Evolutionary conservation across 2,888 invertebrate genomes (phyloP).

Genomic region (Mamestra brassicae): DNA sequence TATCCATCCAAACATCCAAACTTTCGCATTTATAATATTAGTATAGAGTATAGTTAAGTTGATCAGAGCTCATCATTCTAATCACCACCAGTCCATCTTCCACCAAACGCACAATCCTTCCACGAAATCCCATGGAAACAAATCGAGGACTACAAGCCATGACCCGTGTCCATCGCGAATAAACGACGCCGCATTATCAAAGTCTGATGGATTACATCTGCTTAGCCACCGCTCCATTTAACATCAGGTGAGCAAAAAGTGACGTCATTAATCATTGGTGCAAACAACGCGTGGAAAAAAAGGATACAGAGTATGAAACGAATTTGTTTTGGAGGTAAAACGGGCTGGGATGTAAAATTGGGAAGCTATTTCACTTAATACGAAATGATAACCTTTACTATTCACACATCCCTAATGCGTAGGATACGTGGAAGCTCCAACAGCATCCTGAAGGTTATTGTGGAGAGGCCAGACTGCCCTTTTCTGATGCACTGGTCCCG

Average conservation of each 20-base stretch:
- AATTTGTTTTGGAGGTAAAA: slow-evolving; percentile 29
- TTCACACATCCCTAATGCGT: too few relatives aligned
- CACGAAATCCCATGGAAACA: slow-evolving; percentile 15
- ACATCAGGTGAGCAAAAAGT: slow-evolving; percentile 56
- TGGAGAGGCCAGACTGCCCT: too few relatives aligned
- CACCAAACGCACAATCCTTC: neutral
- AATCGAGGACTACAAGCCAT: slow-evolving; percentile 24
- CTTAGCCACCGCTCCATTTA: slow-evolving; percentile 50
- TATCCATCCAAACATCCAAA: too few relatives aligned
- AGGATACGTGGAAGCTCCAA: too few relatives aligned
- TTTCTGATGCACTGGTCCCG: too few relatives aligned
- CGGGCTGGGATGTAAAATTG: neutral
- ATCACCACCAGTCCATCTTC: neutral
- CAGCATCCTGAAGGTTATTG: too few relatives aligned
- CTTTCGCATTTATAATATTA: neutral
- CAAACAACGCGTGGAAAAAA: slow-evolving; percentile 39
- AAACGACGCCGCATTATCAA: slow-evolving; percentile 53
- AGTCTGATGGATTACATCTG: slow-evolving; percentile 52
- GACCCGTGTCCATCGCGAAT: slow-evolving; percentile 43
- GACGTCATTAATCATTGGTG: slow-evolving; percentile 52
- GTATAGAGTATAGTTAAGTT: too few relatives aligned
- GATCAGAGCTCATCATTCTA: neutral
- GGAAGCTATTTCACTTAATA: neutral
- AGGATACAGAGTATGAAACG: slow-evolving; percentile 17
- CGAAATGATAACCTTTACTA: too few relatives aligned